A percentile compares a stretch with the other conserved stretches of the same genome.
Conservation (phyloP, 2,113 vertebrate species). For the Pygoscelis adeliae region DNA sequence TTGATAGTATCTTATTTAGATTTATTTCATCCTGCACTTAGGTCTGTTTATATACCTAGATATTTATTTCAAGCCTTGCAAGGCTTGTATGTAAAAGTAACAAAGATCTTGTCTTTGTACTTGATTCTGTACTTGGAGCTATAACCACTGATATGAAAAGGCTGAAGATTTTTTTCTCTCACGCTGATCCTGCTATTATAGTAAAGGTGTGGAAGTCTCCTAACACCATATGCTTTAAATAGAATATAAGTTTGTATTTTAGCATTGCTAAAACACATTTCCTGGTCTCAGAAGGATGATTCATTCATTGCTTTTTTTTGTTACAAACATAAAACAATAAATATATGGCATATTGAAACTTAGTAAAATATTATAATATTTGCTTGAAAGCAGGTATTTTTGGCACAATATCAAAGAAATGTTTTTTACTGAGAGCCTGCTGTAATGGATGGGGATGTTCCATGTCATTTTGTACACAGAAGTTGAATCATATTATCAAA, state of each 20-base stretch:
- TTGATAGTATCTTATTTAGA: neutral
- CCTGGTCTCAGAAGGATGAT: neutral
- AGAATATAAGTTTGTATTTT: neutral
- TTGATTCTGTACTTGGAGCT: neutral
- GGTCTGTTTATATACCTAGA: neutral
- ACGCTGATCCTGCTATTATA: neutral
- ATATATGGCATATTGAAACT: conserved; percentile 10
- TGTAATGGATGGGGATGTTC: conserved; percentile 3
- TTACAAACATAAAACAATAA: conserved; percentile 40
- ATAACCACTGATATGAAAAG: neutral
- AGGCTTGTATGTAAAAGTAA: neutral
- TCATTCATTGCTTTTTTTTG: neutral
- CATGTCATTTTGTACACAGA: neutral
- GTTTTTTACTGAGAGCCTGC: conserved; percentile 10
- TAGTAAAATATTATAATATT: conserved; percentile 41
- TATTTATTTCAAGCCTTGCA: neutral
- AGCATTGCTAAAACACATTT: conserved; percentile 10
- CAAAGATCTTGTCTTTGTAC: neutral
- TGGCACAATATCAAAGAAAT: conserved; percentile 15
- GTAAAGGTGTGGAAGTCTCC: neutral
- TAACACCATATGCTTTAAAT: neutral
- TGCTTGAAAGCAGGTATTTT: neutral
- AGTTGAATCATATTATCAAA: neutral
- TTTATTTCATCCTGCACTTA: neutral
- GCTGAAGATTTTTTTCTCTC: neutral